Percentiles rank a stretch among this genome's conserved stretches.
Evolutionary conservation across 1,140 invertebrate genomes (phyloP).

Genomic region (Macrostomum lignano): DNA sequence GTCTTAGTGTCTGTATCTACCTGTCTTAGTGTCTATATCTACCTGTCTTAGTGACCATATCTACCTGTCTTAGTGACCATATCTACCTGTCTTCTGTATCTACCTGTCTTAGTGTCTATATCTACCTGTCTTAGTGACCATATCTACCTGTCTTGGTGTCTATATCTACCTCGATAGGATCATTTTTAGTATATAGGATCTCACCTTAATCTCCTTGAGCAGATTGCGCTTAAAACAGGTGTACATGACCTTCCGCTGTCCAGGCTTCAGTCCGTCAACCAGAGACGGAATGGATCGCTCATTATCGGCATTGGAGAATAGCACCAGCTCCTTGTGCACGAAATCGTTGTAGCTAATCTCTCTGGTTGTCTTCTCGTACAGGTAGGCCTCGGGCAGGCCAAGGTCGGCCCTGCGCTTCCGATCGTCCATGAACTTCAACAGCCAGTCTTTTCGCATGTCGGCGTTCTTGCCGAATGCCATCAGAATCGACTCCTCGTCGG

Average conservation of each 20-base stretch:
- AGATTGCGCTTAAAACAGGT: slow-evolving; percentile 87
- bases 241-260: slow-evolving; percentile 71
- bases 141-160: not conserved
- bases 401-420: slow-evolving; percentile 43
- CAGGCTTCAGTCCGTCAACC: slow-evolving; percentile 76
- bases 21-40: no score
- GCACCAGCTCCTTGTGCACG: slow-evolving; percentile 76
- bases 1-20: no score
- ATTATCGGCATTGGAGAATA: slow-evolving; percentile 89
- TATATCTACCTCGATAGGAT: not conserved
- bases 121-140: not conserved
- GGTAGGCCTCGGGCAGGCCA: slow-evolving; percentile 45
- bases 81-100: no score
- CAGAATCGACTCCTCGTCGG: not conserved
- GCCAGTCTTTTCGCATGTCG: slow-evolving; percentile 82
- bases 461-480: slow-evolving; percentile 69
- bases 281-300: slow-evolving; percentile 72
- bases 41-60: no score
- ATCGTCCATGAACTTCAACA: slow-evolving; percentile 82
- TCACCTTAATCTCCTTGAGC: slow-evolving; percentile 75
- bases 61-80: no score
- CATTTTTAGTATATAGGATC: not conserved
- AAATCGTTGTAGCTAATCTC: slow-evolving; percentile 65
- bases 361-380: slow-evolving; percentile 69
- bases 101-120: not conserved